Evolutionary conservation across 2,113 vertebrate species (phyloP), one percentile per base, ranked within the genome.

Genomic region (Periophthalmus modestus): DNA sequence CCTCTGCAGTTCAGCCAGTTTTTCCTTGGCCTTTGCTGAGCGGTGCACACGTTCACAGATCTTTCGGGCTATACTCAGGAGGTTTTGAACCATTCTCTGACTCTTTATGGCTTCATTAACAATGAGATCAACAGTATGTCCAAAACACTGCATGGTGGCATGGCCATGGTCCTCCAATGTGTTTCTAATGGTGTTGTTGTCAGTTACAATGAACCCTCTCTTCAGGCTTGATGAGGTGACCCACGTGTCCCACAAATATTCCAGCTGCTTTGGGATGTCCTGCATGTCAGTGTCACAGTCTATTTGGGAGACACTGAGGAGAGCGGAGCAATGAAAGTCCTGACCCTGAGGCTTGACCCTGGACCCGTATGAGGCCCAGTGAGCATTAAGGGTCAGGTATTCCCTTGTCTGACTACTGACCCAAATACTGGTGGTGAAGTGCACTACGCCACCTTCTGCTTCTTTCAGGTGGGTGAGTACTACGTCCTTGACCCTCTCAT

Each of bases 71-170:
- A 95, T 95, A 83, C 97, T 99, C 54, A 99, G 93, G 50, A 98
- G 88, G 88, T 94, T 97, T 91, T 98, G 97, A 80, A 99, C 97
- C 97, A 98, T 96, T 65, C 97, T 92, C 94, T 98, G 97, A 91
- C 96, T 97, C 85, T 98, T 98, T 93, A 98, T 96, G 93, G 97
- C 97, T 94, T 98, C 97, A 0, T 89, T 95, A 71, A 98, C 96
- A 36, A 98, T 95, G 76, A 98, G 93, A 86, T 95, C 95, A 75
- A 98, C 92, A 0, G 95, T 96, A 91, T 98, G 96, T 82, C 95
- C 95, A 73, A 99, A 98, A 91, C 97, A 97, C 83, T 95, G 96
- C 89, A 98, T 93, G 66, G 95, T 94, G 43, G 94, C 93, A 68
- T 94, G 95, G 74, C 95, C 94, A 18, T 93, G 95, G 79, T 96